These are phyloP conservation scores for Cliona cf. orientalis DNA, from an alignment of 37 sponge, comb jelly and placozoan species.

Conservation along the genomic window DNA sequence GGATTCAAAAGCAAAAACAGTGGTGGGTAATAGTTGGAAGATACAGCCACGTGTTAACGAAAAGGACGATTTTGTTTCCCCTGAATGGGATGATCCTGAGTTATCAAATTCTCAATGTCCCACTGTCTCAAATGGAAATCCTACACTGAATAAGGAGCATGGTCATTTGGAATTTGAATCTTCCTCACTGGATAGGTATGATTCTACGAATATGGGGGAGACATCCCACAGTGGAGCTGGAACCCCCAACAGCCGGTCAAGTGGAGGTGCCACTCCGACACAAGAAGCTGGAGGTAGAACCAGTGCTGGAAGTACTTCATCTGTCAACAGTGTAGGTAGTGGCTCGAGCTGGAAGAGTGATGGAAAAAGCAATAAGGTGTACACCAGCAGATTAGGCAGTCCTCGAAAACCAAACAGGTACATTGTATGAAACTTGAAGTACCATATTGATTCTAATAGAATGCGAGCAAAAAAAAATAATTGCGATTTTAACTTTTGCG, in stretches of 20 bases:
- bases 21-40: slow-evolving; percentile 35
- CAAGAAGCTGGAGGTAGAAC: not conserved
- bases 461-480: too few species aligned
- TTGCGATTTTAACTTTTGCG: too few species aligned
- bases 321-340: slow-evolving; percentile 52
- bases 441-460: too few species aligned
- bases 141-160: too few species aligned
- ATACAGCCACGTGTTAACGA: not conserved
- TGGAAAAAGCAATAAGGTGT: not conserved
- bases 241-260: not conserved
- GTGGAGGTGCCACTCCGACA: not conserved
- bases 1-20: not conserved
- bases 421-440: too few species aligned
- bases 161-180: too few species aligned
- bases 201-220: not conserved
- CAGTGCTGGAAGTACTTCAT: slow-evolving; percentile 37
- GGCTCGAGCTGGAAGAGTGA: slow-evolving; percentile 51
- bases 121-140: not conserved
- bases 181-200: too few species aligned
- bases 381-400: not conserved
- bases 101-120: too few species aligned
- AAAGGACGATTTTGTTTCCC: not conserved
- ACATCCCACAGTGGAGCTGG: not conserved
- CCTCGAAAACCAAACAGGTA: slow-evolving; percentile 32
- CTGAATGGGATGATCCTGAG: not conserved